Percentiles rank a stretch among this genome's conserved stretches.
Evolutionary conservation across 1,140 invertebrate species (phyloP).

Genomic region (Caenorhabditis briggsae): DNA sequence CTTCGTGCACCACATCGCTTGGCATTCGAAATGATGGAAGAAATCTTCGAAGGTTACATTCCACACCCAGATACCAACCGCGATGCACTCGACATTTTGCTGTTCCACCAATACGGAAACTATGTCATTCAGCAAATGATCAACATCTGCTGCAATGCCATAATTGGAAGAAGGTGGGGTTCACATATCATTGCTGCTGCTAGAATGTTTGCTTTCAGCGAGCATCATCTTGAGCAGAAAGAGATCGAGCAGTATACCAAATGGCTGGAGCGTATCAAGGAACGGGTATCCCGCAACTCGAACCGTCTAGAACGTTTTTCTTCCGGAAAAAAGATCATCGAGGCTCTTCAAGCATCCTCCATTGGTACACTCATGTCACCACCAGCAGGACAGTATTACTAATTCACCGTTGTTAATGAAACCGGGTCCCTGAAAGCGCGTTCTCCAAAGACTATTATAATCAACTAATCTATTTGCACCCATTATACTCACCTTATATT

Average conservation of each 20-base stretch:
- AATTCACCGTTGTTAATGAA: not conserved
- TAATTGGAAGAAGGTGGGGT: not conserved
- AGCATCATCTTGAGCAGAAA: not conserved
- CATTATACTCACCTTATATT: no score
- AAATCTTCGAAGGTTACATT: constrained; percentile 71
- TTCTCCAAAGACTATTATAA: not conserved
- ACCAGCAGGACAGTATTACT: not conserved
- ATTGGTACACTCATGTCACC: not conserved
- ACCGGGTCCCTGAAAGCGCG: not conserved
- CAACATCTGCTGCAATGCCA: constrained; percentile 38
- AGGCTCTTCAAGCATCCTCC: constrained; percentile 9
- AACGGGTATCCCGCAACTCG: constrained; percentile 28
- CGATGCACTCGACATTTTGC: constrained; percentile 67
- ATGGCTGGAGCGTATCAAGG: constrained; percentile 50
- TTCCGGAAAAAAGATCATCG: constrained; percentile 61
- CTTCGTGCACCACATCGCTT: constrained; percentile 54
- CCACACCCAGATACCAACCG: constrained; percentile 60
- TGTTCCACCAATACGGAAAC: constrained; percentile 74
- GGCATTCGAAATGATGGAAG: constrained; percentile 67
- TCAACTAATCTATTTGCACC: no score
- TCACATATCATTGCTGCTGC: not conserved
- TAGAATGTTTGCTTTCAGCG: not conserved
- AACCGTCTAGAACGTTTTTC: constrained; percentile 33
- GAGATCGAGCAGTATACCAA: not conserved
- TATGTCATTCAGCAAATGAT: constrained; percentile 72